A percentile compares a stretch with the other conserved stretches of the same genome.
phyloP scores from a whole-genome alignment of 2,888 invertebrate species.

The Lymantria dispar region DNA sequence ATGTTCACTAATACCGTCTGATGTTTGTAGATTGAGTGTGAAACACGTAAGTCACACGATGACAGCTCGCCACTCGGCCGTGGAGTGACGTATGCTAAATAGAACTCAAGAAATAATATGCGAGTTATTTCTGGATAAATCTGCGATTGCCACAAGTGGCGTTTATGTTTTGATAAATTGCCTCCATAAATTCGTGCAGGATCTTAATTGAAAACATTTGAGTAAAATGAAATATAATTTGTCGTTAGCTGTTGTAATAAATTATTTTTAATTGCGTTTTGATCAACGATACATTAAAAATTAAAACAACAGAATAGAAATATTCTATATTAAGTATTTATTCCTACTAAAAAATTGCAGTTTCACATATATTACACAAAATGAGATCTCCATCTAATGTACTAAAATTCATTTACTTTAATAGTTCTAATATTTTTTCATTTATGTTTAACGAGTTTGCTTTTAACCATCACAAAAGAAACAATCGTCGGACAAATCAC shows the following conservation, averaged over 20 bases:
- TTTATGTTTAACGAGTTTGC: no score
- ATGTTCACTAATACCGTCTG: slow-evolving; percentile 37
- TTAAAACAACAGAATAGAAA: no score
- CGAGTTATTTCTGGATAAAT: slow-evolving; percentile 25
- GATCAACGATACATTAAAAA: no score
- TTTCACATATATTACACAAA: no score
- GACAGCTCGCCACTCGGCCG: slow-evolving; percentile 50
- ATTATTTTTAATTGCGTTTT: no score
- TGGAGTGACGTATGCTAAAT: slow-evolving; percentile 41
- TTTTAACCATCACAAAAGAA: background rate
- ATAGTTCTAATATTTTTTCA: no score
- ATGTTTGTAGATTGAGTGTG: slow-evolving; percentile 57
- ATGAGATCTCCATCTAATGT: no score
- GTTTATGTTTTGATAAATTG: slow-evolving; percentile 21
- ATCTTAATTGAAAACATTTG: background rate
- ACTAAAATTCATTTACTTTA: no score
- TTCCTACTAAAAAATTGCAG: no score
- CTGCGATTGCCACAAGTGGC: slow-evolving; percentile 15
- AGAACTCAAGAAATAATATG: slow-evolving; percentile 21
- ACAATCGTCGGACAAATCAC: background rate
- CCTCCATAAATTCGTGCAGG: background rate
- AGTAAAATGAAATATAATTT: no score
- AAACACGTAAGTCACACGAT: slow-evolving; percentile 39
- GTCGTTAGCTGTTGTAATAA: no score
- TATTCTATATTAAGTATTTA: no score